A percentile compares a stretch with the other conserved stretches of the same genome.
Evolutionary conservation across 2,888 invertebrate genomes (phyloP).

Genomic region (Prosapia bicincta): DNA sequence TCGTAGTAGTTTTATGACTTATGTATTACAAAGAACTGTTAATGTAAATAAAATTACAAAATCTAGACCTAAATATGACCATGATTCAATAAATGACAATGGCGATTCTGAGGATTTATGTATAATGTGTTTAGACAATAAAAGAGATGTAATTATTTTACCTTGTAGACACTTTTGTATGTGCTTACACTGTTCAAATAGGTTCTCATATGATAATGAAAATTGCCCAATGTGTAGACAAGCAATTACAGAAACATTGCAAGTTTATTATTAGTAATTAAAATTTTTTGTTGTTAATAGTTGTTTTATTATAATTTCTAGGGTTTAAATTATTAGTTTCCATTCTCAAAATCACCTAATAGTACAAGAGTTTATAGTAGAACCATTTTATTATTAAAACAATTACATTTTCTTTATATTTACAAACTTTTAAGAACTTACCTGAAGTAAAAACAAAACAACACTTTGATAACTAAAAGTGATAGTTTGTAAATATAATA

Average conservation of each 20-base stretch:
- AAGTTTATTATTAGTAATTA: background rate
- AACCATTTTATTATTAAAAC: too few relatives aligned
- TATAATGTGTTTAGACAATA: background rate
- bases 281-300: too few relatives aligned
- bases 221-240: background rate
- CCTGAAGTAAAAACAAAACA: too few relatives aligned
- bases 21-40: background rate
- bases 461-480: too few relatives aligned
- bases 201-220: background rate
- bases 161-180: background rate
- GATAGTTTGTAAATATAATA: too few relatives aligned
- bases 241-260: background rate
- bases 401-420: too few relatives aligned
- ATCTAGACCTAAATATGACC: background rate
- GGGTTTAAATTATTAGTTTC: too few relatives aligned
- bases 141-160: background rate
- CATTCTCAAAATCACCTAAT: too few relatives aligned
- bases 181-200: background rate
- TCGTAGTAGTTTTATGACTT: background rate
- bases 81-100: background rate
- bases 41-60: background rate
- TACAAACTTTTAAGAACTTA: too few relatives aligned
- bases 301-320: too few relatives aligned
- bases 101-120: background rate
- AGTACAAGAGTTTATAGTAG: too few relatives aligned